These are phyloP conservation scores for Aspidapion aeneum DNA, from an alignment of 2,888 invertebrate species.

Conservation along the genomic window DNA sequence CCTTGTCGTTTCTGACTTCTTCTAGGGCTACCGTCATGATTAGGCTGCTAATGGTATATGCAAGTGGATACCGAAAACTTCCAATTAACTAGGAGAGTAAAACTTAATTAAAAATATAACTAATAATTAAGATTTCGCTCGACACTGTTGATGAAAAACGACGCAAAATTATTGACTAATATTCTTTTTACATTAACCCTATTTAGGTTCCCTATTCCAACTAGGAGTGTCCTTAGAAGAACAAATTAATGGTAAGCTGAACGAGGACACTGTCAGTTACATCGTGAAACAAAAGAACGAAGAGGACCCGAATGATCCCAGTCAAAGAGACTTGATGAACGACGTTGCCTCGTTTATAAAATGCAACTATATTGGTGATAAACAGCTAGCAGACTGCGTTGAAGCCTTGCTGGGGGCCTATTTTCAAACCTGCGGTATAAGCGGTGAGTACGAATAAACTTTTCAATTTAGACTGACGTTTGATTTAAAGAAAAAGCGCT, in stretches of 20 bases:
- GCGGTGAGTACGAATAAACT: constrained; percentile 35
- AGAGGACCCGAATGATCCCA: constrained; percentile 35
- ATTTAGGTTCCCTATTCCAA: constrained; percentile 48
- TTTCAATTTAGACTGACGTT: too few relatives aligned
- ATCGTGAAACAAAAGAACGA: constrained; percentile 27
- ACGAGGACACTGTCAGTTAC: constrained; percentile 31
- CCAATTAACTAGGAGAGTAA: too few relatives aligned
- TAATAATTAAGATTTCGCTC: too few relatives aligned
- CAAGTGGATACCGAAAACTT: too few relatives aligned
- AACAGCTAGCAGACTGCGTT: constrained; percentile 76
- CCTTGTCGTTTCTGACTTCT: too few relatives aligned
- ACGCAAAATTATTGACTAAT: too few relatives aligned
- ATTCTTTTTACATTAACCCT: too few relatives aligned
- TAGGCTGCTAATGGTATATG: too few relatives aligned
- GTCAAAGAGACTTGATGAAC: constrained; percentile 10
- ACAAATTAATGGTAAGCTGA: constrained; percentile 39
- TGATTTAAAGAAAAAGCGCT: too few relatives aligned
- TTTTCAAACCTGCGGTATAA: constrained; percentile 53
- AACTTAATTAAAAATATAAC: too few relatives aligned
- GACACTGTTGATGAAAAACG: too few relatives aligned
- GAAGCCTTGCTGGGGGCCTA: constrained; percentile 84
- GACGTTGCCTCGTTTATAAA: constrained; percentile 48
- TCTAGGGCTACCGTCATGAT: too few relatives aligned
- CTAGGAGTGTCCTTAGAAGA: constrained; percentile 48
- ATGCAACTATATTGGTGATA: constrained; percentile 54